These are phyloP conservation scores for Drepana falcataria DNA, from an alignment of 2,888 invertebrate genomes.

Conservation along the genomic window DNA sequence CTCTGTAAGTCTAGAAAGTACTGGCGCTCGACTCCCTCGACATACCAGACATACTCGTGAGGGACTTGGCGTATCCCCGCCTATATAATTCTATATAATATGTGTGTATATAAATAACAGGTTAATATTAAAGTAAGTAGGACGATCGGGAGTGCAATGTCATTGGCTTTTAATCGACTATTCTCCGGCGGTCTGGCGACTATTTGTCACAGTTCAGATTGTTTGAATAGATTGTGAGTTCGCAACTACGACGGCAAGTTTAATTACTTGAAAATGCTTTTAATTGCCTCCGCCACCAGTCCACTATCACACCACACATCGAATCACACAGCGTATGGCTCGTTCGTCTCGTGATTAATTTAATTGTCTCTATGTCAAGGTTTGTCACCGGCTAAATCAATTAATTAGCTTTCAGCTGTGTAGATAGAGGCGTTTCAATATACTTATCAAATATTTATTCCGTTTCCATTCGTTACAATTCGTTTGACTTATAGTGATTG, in stretches of 20 bases:
- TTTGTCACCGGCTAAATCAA: neutral
- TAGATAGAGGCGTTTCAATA: neutral
- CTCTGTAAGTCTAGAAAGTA: no score
- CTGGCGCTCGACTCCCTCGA: no score
- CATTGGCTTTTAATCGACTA: conserved; percentile 24
- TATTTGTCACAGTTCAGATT: conserved; percentile 41
- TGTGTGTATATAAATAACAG: no score
- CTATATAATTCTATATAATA: no score
- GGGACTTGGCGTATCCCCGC: no score
- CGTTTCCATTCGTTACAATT: neutral
- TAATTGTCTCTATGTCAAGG: conserved; percentile 6
- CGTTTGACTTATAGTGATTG: no score
- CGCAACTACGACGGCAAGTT: conserved; percentile 26
- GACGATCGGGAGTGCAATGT: conserved; percentile 1
- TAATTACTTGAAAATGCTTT: conserved; percentile 37
- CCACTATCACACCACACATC: conserved; percentile 22
- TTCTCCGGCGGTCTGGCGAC: conserved; percentile 7
- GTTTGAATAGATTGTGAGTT: conserved; percentile 28
- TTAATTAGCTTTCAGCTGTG: neutral
- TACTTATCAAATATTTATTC: neutral
- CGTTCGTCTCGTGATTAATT: conserved; percentile 21
- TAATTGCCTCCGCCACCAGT: conserved; percentile 18
- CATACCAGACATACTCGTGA: no score
- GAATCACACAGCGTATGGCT: conserved; percentile 12
- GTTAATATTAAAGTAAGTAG: neutral